phyloP scores from a whole-genome alignment of 2,797 vertebrate genomes.

The Syngnathus acus region DNA sequence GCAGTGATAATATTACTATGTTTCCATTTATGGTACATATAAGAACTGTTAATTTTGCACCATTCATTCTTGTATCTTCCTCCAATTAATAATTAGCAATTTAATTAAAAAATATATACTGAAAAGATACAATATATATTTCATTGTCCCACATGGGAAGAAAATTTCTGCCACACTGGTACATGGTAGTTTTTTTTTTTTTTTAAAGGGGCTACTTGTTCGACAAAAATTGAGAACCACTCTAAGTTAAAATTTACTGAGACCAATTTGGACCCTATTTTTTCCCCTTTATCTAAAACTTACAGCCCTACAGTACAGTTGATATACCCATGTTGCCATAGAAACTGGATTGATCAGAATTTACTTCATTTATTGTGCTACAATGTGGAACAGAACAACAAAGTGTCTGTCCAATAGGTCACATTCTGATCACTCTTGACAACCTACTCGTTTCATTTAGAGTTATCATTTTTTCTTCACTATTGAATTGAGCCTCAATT shows the following conservation, averaged over 20 bases:
- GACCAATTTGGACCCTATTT: not conserved
- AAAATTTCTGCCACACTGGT: not conserved
- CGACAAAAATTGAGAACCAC: not conserved
- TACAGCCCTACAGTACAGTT: not conserved
- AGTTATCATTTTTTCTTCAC: conserved; percentile 7
- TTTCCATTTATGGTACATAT: not conserved
- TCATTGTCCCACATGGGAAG: not conserved
- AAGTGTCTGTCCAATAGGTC: not conserved
- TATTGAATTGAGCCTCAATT: conserved; percentile 8
- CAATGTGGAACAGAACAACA: not conserved
- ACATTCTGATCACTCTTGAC: not conserved
- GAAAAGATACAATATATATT: too few relatives aligned
- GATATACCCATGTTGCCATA: not conserved
- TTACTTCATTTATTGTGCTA: not conserved
- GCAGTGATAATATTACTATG: too few relatives aligned
- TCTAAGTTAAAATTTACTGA: not conserved
- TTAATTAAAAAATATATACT: too few relatives aligned
- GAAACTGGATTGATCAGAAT: conserved; percentile 1
- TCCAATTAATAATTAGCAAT: too few relatives aligned
- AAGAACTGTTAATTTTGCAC: not conserved
- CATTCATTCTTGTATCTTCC: too few relatives aligned
- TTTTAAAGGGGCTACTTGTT: not conserved
- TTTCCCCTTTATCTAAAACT: not conserved
- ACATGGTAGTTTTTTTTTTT: not conserved
- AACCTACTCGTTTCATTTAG: conserved; percentile 5